Evolutionary conservation across 2,888 invertebrate genomes (phyloP).

Genomic region (Phorcus lineatus): DNA sequence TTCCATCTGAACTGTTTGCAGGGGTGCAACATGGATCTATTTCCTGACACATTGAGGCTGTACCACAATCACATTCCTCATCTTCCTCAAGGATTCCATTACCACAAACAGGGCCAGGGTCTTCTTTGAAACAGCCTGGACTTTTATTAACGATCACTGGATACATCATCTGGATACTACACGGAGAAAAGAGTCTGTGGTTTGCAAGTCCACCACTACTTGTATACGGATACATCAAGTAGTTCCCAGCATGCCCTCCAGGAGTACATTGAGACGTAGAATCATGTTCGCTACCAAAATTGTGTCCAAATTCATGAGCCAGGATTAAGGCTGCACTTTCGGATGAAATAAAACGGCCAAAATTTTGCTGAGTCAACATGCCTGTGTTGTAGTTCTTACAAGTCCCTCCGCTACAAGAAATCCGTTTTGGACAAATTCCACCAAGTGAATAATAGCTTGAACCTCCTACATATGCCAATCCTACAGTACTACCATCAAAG

Average conservation of each 20-base stretch:
- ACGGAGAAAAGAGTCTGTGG: conserved; percentile 60
- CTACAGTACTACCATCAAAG: conserved; percentile 57
- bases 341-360: conserved; percentile 29
- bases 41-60: conserved; percentile 35
- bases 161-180: conserved; percentile 57
- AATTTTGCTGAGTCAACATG: conserved; percentile 48
- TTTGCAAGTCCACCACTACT: conserved; percentile 55
- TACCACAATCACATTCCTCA: conserved; percentile 63
- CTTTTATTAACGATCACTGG: conserved; percentile 59
- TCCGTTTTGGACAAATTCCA: conserved; percentile 29
- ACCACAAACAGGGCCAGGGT: conserved; percentile 50
- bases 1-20: background rate
- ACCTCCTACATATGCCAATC: conserved; percentile 63
- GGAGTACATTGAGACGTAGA: conserved; percentile 45
- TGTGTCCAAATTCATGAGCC: conserved; percentile 67
- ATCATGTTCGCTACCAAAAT: conserved; percentile 66
- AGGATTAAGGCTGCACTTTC: conserved; percentile 51
- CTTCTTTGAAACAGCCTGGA: conserved; percentile 43
- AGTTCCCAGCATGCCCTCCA: conserved; percentile 53
- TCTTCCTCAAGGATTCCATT: conserved; percentile 51
- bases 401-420: conserved; percentile 50
- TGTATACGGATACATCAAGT: conserved; percentile 62
- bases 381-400: conserved; percentile 62
- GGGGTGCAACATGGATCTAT: conserved; percentile 56
- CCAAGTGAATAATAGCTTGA: conserved; percentile 30